A percentile compares a stretch with the other conserved stretches of the same genome.
Evolutionary conservation across 2,797 vertebrate species (phyloP).

Genomic region (Acanthopagrus latus): DNA sequence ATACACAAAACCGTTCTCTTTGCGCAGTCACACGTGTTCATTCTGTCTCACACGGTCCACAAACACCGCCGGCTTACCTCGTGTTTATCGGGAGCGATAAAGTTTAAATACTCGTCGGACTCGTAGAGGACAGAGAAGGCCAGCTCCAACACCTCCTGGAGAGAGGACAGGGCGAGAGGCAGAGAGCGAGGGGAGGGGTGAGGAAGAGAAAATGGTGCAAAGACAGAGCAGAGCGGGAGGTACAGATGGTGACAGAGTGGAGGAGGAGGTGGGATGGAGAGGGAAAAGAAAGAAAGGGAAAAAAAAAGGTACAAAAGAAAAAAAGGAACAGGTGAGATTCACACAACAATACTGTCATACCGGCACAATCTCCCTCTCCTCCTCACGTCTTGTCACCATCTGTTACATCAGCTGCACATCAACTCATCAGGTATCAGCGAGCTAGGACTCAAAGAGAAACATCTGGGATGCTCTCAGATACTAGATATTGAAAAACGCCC

Average conservation of each 20-base stretch:
- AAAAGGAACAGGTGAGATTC: conserved; percentile 56
- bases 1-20: background rate
- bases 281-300: background rate
- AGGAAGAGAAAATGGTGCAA: conserved; percentile 20
- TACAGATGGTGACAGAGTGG: conserved; percentile 25
- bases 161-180: conserved; percentile 50
- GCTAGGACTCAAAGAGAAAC: conserved; percentile 3
- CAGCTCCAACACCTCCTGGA: conserved; percentile 96
- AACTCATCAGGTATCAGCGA: conserved; percentile 19
- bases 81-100: conserved; percentile 98
- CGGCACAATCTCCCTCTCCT: conserved; percentile 10
- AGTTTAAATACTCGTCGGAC: conserved; percentile 98
- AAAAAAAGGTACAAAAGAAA: conserved; percentile 3
- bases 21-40: conserved; percentile 1
- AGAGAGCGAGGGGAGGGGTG: conserved; percentile 25
- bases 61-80: conserved; percentile 89
- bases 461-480: conserved; percentile 29
- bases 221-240: conserved; percentile 20
- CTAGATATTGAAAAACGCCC: conserved; percentile 25
- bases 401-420: conserved; percentile 46
- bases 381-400: conserved; percentile 38
- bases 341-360: conserved; percentile 30
- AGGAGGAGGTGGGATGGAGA: conserved; percentile 23
- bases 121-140: conserved; percentile 98
- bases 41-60: conserved; percentile 33